phyloP scores from a whole-genome alignment of 2,113 vertebrate genomes.

The Indicator indicator region DNA sequence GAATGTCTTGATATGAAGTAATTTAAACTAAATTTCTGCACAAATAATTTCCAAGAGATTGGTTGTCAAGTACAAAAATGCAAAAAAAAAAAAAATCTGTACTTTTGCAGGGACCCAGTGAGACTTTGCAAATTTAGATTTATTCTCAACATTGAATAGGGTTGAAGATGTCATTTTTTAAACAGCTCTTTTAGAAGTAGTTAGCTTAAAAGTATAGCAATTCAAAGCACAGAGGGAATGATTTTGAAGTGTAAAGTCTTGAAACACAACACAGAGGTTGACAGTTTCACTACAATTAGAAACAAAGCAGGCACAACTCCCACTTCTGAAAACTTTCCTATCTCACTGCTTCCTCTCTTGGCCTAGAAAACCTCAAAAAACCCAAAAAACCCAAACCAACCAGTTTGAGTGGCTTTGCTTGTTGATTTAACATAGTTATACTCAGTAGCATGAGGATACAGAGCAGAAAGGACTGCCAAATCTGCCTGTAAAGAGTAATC shows the following conservation, averaged over 20 bases:
- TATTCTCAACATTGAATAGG: conserved; percentile 67
- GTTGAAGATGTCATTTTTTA: conserved; percentile 79
- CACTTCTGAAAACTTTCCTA: conserved; percentile 66
- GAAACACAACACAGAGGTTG: conserved; percentile 67
- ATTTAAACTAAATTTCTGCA: conserved; percentile 76
- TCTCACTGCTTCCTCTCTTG: conserved; percentile 36
- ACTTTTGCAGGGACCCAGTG: conserved; percentile 61
- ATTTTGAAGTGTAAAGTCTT: conserved; percentile 78
- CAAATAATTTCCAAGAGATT: conserved; percentile 71
- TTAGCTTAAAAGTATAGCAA: conserved; percentile 78
- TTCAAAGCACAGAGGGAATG: conserved; percentile 72
- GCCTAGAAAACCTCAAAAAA: conserved; percentile 40
- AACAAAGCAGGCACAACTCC: conserved; percentile 59
- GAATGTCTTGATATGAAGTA: conserved; percentile 66
- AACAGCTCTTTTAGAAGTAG: conserved; percentile 78
- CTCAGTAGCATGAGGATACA: conserved; percentile 16
- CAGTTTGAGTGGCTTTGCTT: conserved; percentile 13
- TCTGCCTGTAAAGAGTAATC: conserved; percentile 32
- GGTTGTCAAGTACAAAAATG: conserved; percentile 66
- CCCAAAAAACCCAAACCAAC: not conserved
- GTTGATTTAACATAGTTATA: conserved; percentile 28
- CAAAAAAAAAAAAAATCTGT: conserved; percentile 8
- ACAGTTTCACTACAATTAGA: conserved; percentile 74
- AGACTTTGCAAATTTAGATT: conserved; percentile 74
- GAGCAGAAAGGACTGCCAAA: conserved; percentile 30